phyloP scores from a whole-genome alignment of 2,888 invertebrate species.

The Thera obeliscata region DNA sequence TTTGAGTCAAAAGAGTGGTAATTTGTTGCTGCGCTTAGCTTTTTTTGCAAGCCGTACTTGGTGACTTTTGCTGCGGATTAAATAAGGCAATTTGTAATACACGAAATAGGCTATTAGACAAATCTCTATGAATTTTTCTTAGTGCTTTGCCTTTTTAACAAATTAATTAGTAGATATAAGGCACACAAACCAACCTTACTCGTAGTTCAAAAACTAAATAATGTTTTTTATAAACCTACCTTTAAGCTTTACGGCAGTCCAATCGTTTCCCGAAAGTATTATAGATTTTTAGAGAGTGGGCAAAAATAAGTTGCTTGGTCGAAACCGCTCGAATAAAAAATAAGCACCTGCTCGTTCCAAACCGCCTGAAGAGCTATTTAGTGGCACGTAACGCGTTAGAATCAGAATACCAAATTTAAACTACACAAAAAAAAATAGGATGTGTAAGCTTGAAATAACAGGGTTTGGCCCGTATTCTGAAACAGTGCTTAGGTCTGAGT shows the following conservation, averaged over 20 bases:
- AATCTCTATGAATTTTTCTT: too few relatives aligned
- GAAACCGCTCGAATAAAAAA: background rate
- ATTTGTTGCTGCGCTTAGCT: conserved; percentile 10
- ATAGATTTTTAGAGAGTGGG: background rate
- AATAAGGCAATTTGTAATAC: background rate
- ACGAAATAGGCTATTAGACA: too few relatives aligned
- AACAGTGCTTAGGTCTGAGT: too few relatives aligned
- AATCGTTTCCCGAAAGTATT: background rate
- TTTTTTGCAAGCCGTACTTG: background rate
- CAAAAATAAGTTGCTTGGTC: background rate
- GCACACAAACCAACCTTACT: too few relatives aligned
- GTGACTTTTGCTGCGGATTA: background rate
- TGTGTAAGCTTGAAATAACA: background rate
- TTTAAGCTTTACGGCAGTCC: too few relatives aligned
- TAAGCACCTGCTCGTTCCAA: background rate
- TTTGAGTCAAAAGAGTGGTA: conserved; percentile 21
- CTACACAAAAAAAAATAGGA: background rate
- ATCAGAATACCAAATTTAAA: conserved; percentile 5
- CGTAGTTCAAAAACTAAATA: too few relatives aligned
- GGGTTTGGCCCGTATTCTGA: too few relatives aligned
- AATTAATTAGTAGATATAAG: too few relatives aligned
- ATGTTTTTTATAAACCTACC: too few relatives aligned
- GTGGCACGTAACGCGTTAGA: background rate
- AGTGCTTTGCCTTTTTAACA: too few relatives aligned
- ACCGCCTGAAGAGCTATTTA: conserved; percentile 1